Base-by-base conservation (phyloP, 2,888 invertebrate genomes). In the Drosophila fungiperda region DNA sequence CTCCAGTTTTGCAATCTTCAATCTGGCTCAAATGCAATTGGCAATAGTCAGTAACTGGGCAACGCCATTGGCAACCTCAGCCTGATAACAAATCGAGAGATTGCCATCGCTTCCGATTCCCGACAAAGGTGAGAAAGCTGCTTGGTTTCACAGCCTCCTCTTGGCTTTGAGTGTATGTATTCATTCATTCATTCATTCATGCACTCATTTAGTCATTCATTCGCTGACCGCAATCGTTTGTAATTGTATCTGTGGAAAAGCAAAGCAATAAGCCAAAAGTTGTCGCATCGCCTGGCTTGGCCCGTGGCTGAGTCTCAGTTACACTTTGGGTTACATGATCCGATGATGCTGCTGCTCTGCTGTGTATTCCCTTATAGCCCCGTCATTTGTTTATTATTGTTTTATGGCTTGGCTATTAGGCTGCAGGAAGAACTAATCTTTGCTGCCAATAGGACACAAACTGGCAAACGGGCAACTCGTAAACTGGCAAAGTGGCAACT, bases 211-310 rank as follows among this genome's bases (percentile, higher is more conserved):
- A 35, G 12, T 45, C 61, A 70, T 69, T 74, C 86, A 83, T 78
- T 76, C 73, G 78, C 73, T 85, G 85, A 85, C 85, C 85, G 87
- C 85, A 78, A 83, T 75, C 83, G 83, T 68, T 85, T 73, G 87
- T 87, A 87, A 87, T 87, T 87, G 87, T 87, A 87, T 87, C 87
- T 87, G 84, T 84, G 72, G 76, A 76, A 86, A 75, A 86, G 83
- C 49, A 87, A 80, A 26, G 55, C 88, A 86, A 87, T 87, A 87
- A 87, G 76, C 87, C 81, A 86, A 79, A 68, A 68, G 79, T 75
- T 82, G 84, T 81, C 83, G 70, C 69, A 61, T 42, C 54, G 52
- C 42, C 58, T 29, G 29, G 36, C 70, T 33, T 67, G 74, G 59
- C 66, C 66, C 73, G 73, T 77, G 70, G 63, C 73, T 74, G 42